These are phyloP conservation scores for Lamprologus callipterus DNA, from an alignment of 2,113 vertebrate genomes.

Conservation along the genomic window DNA sequence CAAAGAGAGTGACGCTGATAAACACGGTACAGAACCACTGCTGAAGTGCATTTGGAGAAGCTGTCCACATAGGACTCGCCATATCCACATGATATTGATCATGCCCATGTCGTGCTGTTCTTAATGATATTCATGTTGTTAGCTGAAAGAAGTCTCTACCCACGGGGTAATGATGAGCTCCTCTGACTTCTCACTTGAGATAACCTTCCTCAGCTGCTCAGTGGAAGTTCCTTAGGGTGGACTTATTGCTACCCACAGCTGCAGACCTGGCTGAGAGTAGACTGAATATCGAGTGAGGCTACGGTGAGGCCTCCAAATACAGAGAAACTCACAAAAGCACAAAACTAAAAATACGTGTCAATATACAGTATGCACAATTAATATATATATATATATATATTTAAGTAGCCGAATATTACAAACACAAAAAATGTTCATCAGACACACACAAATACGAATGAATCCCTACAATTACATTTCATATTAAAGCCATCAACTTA, in stretches of 20 bases:
- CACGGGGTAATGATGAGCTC: slow-evolving; percentile 34
- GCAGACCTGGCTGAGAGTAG: background rate
- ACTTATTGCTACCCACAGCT: background rate
- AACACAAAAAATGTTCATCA: background rate
- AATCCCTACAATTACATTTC: background rate
- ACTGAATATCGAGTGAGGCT: slow-evolving; percentile 3
- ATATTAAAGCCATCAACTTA: background rate
- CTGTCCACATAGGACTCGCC: background rate
- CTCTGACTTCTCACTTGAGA: slow-evolving; percentile 37
- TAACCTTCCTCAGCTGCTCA: slow-evolving; percentile 15
- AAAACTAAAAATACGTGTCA: background rate
- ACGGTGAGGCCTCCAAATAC: background rate
- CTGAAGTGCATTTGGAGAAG: background rate
- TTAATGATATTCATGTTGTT: slow-evolving; percentile 21
- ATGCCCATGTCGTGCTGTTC: background rate
- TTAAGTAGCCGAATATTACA: background rate
- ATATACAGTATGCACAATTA: background rate
- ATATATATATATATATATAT: background rate
- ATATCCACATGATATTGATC: background rate
- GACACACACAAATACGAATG: background rate
- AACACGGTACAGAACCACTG: background rate
- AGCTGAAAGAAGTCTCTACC: slow-evolving; percentile 8
- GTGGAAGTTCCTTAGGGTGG: slow-evolving; percentile 8
- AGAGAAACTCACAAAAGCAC: background rate
- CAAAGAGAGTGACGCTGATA: background rate